Evolutionary conservation across 35 echinoderm and acorn worm species (phyloP), one percentile per base, ranked within the genome.

Genomic region (Apostichopus japonicus): DNA sequence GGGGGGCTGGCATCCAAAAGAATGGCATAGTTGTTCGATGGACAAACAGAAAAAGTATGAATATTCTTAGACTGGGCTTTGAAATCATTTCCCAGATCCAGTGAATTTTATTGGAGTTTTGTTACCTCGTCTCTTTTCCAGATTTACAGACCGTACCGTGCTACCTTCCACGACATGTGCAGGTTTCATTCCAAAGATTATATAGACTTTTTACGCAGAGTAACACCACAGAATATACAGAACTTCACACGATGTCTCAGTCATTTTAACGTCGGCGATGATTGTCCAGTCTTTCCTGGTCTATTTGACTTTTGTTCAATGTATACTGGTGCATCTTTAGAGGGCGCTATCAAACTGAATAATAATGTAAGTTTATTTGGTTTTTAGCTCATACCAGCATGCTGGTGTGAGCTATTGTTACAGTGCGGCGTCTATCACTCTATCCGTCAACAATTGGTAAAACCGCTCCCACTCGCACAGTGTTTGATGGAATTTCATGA

Each of bases 251-350:
- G 95, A 77, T 94, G 95, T 93, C 90, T 99, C 6, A 96, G 95
- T 89, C 97, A 99, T 65, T 99, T 95, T 78, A 99, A 99, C 80
- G 97, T 99, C 8, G 97, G 97, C 53, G 97, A 99, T 81, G 97
- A 99, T 78, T 99, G 97, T 83, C 97, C 97, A 7, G 97, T 99
- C 52, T 99, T 99, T 90, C 97, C 97, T 33, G 97, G 97, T 79
- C 89, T 99, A 7, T 99, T 99, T 95, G 97, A 99, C 72, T 99
- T 99, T 90, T 99, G 97, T 91, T 94, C 97, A 13, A 99, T 99
- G 97, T 99, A 99, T 80, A 99, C 97, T 56, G 97, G 97, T 27
- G 97, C 97, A 33, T 96, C 97, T 6, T 93, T 99, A 92, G 97
- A 99, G 90, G 97, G 94, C 79, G 95, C 97, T 70, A 95, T 92